phyloP scores from a whole-genome alignment of 1,140 invertebrate species.

The Trachelipus rathkii region DNA sequence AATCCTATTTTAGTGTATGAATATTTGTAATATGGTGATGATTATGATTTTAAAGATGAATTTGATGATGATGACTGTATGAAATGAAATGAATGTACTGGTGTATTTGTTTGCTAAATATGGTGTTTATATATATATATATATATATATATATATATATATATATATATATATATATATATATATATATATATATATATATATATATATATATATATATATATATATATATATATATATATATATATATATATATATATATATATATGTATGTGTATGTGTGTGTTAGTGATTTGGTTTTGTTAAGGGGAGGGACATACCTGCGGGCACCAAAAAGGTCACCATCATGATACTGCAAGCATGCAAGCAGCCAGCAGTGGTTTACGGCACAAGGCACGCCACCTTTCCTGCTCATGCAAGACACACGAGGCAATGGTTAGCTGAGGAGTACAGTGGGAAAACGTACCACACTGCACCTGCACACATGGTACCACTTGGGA shows the following conservation, averaged over 20 bases:
- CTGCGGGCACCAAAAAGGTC: conserved; percentile 33
- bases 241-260: conserved; percentile 24
- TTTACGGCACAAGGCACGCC: conserved; percentile 10
- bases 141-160: conserved; percentile 25
- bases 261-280: conserved; percentile 2
- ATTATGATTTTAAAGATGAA: too few relatives aligned
- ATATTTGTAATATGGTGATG: too few relatives aligned
- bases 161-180: conserved; percentile 28
- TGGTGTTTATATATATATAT: conserved; percentile 11
- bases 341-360: conserved; percentile 39
- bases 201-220: background rate
- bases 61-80: too few relatives aligned
- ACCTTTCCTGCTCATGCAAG: conserved; percentile 11
- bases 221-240: conserved; percentile 7
- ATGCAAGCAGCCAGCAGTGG: conserved; percentile 36
- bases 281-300: conserved; percentile 17
- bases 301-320: conserved; percentile 38
- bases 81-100: too few relatives aligned
- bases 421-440: conserved; percentile 11
- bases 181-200: background rate
- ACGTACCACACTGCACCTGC: conserved; percentile 10
- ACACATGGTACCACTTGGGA: conserved; percentile 11
- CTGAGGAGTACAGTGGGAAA: conserved; percentile 8
- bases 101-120: too few relatives aligned
- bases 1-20: too few relatives aligned